Evolutionary conservation across 2,888 invertebrate species (phyloP).

Genomic region (Megamerina dolium): DNA sequence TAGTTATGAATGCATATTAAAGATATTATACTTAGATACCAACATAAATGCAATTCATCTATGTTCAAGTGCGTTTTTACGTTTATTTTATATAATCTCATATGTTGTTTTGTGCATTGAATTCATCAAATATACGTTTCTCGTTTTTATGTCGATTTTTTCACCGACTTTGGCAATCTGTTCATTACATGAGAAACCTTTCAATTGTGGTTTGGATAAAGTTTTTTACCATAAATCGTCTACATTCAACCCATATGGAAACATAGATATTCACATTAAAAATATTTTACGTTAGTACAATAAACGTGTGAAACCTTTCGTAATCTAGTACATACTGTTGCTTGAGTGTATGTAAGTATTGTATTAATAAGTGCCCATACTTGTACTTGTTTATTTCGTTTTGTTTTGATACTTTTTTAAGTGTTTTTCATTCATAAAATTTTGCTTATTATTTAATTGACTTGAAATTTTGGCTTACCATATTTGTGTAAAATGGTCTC

Average conservation of each 20-base stretch:
- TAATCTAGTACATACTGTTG: not conserved
- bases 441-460: conserved; percentile 32
- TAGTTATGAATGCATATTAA: too few relatives aligned
- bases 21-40: too few relatives aligned
- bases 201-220: not conserved
- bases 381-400: not conserved
- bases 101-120: too few relatives aligned
- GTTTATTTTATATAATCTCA: too few relatives aligned
- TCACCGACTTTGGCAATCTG: conserved; percentile 1
- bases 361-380: not conserved
- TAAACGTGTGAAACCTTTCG: conserved; percentile 13
- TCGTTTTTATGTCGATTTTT: conserved; percentile 1
- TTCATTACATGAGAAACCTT: conserved; percentile 3
- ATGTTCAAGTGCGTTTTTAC: too few relatives aligned
- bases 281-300: too few relatives aligned
- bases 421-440: too few relatives aligned
- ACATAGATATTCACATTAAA: too few relatives aligned
- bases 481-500: conserved; percentile 28
- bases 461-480: conserved; percentile 38
- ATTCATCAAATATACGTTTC: too few relatives aligned
- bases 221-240: conserved; percentile 3
- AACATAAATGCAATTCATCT: too few relatives aligned
- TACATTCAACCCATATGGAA: too few relatives aligned
- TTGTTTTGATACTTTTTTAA: too few relatives aligned
- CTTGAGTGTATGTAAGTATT: not conserved